Evolutionary conservation across 2,797 vertebrate species (phyloP), one percentile per base, ranked within the genome.

Genomic region (Chrosomus eos): DNA sequence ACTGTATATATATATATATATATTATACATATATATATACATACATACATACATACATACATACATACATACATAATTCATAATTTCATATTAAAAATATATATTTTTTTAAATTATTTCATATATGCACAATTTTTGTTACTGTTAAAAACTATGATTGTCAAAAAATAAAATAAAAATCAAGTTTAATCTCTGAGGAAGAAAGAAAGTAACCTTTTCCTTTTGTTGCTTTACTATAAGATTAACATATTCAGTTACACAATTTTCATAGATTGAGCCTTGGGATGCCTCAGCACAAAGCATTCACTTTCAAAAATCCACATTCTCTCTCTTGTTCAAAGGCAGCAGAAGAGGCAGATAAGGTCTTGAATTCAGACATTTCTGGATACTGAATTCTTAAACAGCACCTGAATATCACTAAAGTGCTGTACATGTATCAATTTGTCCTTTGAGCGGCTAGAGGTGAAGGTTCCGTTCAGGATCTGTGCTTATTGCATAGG

Each of bases 321-420:
- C 40, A 40, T 33, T 55, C 16, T 58, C 28, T 82, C 31, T 62
- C 60, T 13, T 3, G 33, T 43, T 67, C 58, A 26, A 62, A 58
- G 26, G 51, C 28, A 0, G 23, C 11, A 19, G 51, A 76, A 43
- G 19, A 48, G 26, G 28, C 36, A 64, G 33, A 67, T 64, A 43
- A 60, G 31, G 45, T 82, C 53, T 66, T 66, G 55, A 64, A 68
- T 83, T 73, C 21, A 31, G 83, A 73, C 26, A 36, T 60, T 67
- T 26, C 28, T 55, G 18, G 51, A 26, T 71, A 23, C 19, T 70
- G 64, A 87, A 68, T 80, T 75, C 26, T 80, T 70, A 53, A 84
- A 33, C 79, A 28, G 26, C 38, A 62, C 23, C 5, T 62, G 48
- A 62, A 60, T 71, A 21, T 84, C 2, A 13, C 75, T 70, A 45